Evolutionary conservation across 2,888 invertebrate species (phyloP), one percentile per base, ranked within the genome.

Genomic region (Apotomis betuletana): DNA sequence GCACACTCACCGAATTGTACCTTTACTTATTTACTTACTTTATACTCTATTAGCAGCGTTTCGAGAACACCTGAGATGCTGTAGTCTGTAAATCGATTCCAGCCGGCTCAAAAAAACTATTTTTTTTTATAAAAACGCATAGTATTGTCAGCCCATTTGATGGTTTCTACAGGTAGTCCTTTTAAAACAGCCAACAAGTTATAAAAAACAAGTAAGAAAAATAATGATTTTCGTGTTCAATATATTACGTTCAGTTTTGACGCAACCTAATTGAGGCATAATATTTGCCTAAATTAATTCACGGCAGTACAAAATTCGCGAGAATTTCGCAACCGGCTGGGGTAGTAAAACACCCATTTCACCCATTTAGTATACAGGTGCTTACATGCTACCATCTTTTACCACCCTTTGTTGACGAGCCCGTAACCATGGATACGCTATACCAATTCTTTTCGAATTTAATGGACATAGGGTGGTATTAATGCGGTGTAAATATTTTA

Each of bases 341-440:
- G 51, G 65, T 5, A 5, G 59, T 71, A 71, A 71, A 71, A 61
- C 57, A 67, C 55, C 67, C 51, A 52, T 61, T 67, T 62, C 55
- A 36, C 52, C 52, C 57, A 72, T 67, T 72, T 70, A 15, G 27
- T 27, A 61, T 63, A 67, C 58, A 44, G 62, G 58, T 67, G 52
- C 46, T 70, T 67, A 62, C 61, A 52, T 67, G 51, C 58, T 62
- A 63, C 72, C 62, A 68, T 67, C 68, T 59, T 63, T 72, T 58
- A 69, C 74, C 27, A 64, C 71, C 71, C 78, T 79, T 80, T 82
- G 82, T 82, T 82, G 79, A 78, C 63, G 67, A 54, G 8, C 36
- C 13, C 5, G 79, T 80, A 64, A 75, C 76, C 74, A 78, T 80
- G 75, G 79, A 44, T 70, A 81, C 79, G 64, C 67, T 67, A 71